Conservation (phyloP, 2,113 vertebrate species). For the Neodon shergylaensis region DNA sequence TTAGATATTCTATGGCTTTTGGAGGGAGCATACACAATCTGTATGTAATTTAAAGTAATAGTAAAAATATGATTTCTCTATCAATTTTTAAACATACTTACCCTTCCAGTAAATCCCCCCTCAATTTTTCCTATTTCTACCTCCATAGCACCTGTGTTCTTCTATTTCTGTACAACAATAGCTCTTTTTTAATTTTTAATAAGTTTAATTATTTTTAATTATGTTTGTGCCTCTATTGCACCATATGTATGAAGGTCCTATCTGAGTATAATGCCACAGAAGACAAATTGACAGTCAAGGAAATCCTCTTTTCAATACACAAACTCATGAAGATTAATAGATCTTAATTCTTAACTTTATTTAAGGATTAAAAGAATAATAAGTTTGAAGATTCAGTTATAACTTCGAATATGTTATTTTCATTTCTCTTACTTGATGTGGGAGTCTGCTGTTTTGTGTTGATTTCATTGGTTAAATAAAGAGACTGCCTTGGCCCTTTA, state of each 20-base stretch:
- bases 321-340: neutral
- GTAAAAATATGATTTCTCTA: neutral
- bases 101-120: neutral
- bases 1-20: neutral
- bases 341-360: slow-evolving; percentile 1
- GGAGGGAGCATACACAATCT: neutral
- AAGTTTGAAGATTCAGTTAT: neutral
- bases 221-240: neutral
- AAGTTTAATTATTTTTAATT: neutral
- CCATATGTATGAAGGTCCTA: neutral
- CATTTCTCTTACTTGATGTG: neutral
- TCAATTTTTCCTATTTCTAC: neutral
- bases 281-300: too few relatives aligned
- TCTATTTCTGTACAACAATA: neutral
- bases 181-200: neutral
- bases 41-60: neutral
- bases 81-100: neutral
- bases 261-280: too few relatives aligned
- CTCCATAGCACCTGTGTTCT: neutral
- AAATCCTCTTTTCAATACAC: too few relatives aligned
- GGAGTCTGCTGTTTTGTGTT: too few relatives aligned
- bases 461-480: too few relatives aligned
- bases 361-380: neutral
- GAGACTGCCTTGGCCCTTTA: too few relatives aligned
- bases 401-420: neutral